These are phyloP conservation scores for Ptychobarbus kaznakovi DNA, from an alignment of 2,797 vertebrate genomes.

Conservation along the genomic window DNA sequence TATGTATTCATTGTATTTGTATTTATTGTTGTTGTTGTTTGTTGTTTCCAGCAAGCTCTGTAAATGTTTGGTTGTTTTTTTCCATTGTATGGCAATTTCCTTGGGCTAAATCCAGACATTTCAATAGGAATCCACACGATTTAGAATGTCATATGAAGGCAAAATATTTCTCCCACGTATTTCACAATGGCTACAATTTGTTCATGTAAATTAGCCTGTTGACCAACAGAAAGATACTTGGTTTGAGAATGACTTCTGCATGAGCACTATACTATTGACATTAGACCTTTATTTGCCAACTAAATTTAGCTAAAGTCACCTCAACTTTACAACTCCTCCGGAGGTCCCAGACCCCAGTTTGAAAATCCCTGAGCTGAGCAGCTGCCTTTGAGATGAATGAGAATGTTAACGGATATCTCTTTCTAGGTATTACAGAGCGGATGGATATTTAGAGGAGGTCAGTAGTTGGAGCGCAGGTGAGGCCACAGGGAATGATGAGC, in stretches of 20 bases:
- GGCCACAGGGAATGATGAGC: slow-evolving; percentile 25
- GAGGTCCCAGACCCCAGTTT: background rate
- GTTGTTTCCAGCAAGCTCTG: background rate
- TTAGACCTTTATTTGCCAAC: background rate
- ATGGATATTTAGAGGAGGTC: slow-evolving; percentile 43
- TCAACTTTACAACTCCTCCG: background rate
- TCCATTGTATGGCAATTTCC: background rate
- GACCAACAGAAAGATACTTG: background rate
- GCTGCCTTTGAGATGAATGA: slow-evolving; percentile 15
- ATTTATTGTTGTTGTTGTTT: no score
- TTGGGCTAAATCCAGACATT: background rate
- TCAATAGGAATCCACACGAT: background rate
- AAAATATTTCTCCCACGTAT: background rate
- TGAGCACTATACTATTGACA: background rate
- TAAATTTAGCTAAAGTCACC: background rate
- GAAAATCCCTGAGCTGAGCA: background rate
- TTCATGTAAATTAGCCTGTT: background rate
- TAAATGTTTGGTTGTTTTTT: background rate
- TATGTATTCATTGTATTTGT: background rate
- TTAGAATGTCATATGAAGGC: background rate
- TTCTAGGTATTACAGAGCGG: background rate
- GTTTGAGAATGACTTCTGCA: background rate
- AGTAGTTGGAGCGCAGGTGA: slow-evolving; percentile 17
- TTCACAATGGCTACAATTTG: background rate
- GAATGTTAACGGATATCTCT: background rate